phyloP scores from a whole-genome alignment of 2,113 vertebrate genomes.

The Marcusenius ussheri region DNA sequence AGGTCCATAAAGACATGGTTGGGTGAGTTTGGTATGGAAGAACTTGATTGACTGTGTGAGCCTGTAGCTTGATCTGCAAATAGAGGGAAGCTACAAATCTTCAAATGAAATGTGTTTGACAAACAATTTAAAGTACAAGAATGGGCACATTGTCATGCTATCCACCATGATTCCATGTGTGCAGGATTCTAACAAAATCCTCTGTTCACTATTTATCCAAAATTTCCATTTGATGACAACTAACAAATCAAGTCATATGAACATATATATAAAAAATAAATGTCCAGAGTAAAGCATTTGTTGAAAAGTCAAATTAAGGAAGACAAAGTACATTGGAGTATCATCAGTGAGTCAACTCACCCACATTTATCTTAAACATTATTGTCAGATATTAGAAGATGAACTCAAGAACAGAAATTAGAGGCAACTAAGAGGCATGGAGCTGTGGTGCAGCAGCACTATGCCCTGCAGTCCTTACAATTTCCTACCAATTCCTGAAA shows the following conservation, averaged over 20 bases:
- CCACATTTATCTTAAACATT: not conserved
- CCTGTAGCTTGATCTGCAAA: not conserved
- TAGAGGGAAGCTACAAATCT: not conserved
- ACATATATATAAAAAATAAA: not conserved
- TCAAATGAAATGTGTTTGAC: slow-evolving; percentile 4
- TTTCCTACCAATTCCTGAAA: not conserved
- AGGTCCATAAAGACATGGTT: no score
- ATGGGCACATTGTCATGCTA: not conserved
- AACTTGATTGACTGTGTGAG: not conserved
- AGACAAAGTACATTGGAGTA: not conserved
- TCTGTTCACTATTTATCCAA: not conserved
- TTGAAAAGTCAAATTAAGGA: not conserved
- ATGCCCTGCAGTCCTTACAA: not conserved
- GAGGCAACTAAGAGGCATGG: not conserved
- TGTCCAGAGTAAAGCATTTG: not conserved
- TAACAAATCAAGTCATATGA: not conserved
- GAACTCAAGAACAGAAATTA: not conserved
- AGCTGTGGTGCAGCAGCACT: not conserved
- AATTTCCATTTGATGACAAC: not conserved
- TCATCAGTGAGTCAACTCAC: not conserved
- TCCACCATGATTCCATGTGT: not conserved
- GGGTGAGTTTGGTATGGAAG: no score
- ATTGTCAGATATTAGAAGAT: not conserved
- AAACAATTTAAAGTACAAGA: not conserved
- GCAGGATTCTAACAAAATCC: not conserved